These are phyloP conservation scores for Dreissena rostriformis DNA, from an alignment of 1,140 invertebrate genomes.

Conservation along the genomic window DNA sequence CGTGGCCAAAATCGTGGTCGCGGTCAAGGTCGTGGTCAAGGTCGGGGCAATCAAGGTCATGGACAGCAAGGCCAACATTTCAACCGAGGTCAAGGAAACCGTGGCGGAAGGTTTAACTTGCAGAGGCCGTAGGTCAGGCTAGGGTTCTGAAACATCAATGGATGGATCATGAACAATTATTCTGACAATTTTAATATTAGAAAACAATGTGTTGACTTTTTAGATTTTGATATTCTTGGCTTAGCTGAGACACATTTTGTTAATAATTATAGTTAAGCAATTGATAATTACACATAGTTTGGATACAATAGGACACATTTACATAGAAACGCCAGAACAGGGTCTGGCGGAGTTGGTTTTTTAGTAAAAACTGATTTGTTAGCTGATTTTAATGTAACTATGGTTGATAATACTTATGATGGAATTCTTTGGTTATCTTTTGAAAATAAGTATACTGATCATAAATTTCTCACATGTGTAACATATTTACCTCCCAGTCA, in stretches of 20 bases:
- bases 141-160: not conserved
- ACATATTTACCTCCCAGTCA: constrained; percentile 12
- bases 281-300: not conserved
- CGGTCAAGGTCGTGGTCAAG: too few relatives aligned
- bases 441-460: not conserved
- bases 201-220: not conserved
- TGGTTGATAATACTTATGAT: constrained; percentile 16
- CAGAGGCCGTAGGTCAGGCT: not conserved
- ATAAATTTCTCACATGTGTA: constrained; percentile 21
- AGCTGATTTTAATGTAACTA: constrained; percentile 12
- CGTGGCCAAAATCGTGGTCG: too few relatives aligned
- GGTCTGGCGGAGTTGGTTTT: not conserved
- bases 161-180: not conserved
- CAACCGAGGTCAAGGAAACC: not conserved
- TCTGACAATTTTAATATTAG: not conserved
- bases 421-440: constrained; percentile 11
- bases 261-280: not conserved
- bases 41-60: not conserved
- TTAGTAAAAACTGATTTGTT: not conserved
- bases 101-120: not conserved
- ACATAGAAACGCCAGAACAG: not conserved
- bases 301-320: not conserved
- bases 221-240: constrained; percentile 1
- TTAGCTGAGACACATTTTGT: not conserved
- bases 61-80: not conserved